Percentiles rank a stretch among this genome's conserved stretches.
phyloP scores from a whole-genome alignment of 2,888 invertebrate species.

The Macrophya annulata region DNA sequence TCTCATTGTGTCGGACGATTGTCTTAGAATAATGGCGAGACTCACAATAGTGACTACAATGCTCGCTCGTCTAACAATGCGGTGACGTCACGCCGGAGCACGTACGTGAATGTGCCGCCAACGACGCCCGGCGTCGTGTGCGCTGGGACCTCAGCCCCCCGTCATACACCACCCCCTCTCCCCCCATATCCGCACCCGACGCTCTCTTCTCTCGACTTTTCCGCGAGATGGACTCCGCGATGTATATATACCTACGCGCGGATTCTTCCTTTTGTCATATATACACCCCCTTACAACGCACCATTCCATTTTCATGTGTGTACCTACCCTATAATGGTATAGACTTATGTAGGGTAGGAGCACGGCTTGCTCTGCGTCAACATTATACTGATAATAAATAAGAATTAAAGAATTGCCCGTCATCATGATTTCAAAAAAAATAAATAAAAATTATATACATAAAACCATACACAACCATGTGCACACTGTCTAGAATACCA shows the following conservation, averaged over 20 bases:
- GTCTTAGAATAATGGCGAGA: conserved; percentile 80
- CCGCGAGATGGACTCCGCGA: conserved; percentile 54
- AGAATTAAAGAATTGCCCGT: background rate
- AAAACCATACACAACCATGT: too few species aligned
- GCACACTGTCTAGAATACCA: too few species aligned
- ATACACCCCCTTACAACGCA: background rate
- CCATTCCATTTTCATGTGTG: background rate
- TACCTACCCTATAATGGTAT: background rate
- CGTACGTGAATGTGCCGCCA: conserved; percentile 76
- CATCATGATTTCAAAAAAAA: background rate
- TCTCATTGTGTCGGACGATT: conserved; percentile 80
- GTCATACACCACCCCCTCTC: conserved; percentile 54
- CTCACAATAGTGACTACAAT: conserved; percentile 80
- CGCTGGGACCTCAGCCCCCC: conserved; percentile 61
- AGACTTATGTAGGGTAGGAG: background rate
- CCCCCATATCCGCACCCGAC: conserved; percentile 58
- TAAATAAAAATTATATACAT: too few species aligned
- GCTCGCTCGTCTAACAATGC: conserved; percentile 80
- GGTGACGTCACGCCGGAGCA: conserved; percentile 77
- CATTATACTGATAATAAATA: background rate
- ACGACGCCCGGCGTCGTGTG: conserved; percentile 71
- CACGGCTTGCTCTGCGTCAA: background rate
- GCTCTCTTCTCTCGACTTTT: conserved; percentile 45
- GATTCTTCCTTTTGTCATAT: conserved; percentile 47
- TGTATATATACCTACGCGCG: conserved; percentile 24